A percentile compares a stretch with the other conserved stretches of the same genome.
Evolutionary conservation across 35 echinoderm and acorn worm genomes (phyloP).

Genomic region (Ptychodera flava): DNA sequence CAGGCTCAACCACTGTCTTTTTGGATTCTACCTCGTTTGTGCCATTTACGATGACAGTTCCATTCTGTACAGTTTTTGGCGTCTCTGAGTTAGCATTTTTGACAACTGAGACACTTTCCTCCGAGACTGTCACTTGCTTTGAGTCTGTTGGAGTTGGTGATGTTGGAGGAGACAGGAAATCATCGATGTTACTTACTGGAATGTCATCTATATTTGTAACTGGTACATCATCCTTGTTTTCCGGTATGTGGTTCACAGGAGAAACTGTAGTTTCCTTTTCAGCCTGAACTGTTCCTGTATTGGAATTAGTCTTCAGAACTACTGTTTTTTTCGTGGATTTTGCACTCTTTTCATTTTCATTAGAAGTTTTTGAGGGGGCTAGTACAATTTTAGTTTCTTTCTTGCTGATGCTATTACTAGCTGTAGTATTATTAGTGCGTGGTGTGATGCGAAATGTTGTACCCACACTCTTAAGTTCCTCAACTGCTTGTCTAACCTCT

Average conservation of each 20-base stretch:
- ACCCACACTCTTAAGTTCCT: not conserved
- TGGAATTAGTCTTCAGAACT: not conserved
- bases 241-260: not conserved
- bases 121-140: not conserved
- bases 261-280: not conserved
- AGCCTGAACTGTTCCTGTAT: not conserved
- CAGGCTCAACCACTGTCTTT: slow-evolving; percentile 23
- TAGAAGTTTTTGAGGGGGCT: not conserved
- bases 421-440: not conserved
- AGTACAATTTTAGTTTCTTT: not conserved
- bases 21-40: not conserved
- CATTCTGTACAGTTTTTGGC: not conserved
- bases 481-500: not conserved
- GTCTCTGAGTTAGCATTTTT: not conserved
- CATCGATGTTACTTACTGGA: not conserved
- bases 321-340: not conserved
- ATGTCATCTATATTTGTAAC: slow-evolving; percentile 22
- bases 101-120: not conserved
- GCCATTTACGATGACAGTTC: not conserved
- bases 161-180: not conserved
- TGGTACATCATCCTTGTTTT: not conserved
- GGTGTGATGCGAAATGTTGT: not conserved
- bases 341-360: not conserved
- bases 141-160: not conserved
- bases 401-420: not conserved